phyloP scores from a whole-genome alignment of 2,113 vertebrate species.

The Leucosticte australis region DNA sequence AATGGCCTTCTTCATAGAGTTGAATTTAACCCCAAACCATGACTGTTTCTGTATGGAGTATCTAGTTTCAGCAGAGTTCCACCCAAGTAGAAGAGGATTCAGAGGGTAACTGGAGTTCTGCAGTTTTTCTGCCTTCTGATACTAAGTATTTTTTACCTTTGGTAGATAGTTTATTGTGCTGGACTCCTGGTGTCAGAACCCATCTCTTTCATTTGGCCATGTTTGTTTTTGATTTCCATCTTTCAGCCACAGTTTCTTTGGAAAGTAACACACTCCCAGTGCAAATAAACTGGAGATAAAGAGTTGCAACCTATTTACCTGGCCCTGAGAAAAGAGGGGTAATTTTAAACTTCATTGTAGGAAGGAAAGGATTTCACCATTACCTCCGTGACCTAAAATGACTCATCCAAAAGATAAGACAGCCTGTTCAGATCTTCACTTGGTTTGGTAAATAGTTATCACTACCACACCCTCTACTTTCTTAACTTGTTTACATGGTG shows the following conservation, averaged over 20 bases:
- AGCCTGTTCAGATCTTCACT: constrained; percentile 36
- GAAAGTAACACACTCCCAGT: neutral
- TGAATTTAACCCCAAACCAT: neutral
- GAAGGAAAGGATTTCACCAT: neutral
- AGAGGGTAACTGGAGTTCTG: neutral
- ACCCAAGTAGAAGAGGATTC: neutral
- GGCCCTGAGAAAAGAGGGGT: neutral
- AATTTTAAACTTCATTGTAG: neutral
- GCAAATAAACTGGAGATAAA: constrained; percentile 40
- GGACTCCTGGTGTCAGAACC: neutral
- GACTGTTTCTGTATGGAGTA: neutral
- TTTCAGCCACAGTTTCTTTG: constrained; percentile 5
- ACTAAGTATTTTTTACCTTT: neutral
- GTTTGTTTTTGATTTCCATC: neutral
- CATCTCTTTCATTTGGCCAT: neutral
- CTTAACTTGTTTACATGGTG: constrained; percentile 30
- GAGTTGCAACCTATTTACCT: neutral
- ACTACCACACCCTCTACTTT: constrained; percentile 21
- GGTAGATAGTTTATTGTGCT: neutral
- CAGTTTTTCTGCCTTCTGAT: neutral
- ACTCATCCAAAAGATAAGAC: constrained; percentile 51
- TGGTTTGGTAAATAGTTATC: constrained; percentile 11
- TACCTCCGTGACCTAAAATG: constrained; percentile 3
- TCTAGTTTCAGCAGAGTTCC: neutral
- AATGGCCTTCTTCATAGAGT: neutral